A percentile compares a stretch with the other conserved stretches of the same genome.
phyloP scores from a whole-genome alignment of 2,888 invertebrate genomes.

The Drosophila antonietae region DNA sequence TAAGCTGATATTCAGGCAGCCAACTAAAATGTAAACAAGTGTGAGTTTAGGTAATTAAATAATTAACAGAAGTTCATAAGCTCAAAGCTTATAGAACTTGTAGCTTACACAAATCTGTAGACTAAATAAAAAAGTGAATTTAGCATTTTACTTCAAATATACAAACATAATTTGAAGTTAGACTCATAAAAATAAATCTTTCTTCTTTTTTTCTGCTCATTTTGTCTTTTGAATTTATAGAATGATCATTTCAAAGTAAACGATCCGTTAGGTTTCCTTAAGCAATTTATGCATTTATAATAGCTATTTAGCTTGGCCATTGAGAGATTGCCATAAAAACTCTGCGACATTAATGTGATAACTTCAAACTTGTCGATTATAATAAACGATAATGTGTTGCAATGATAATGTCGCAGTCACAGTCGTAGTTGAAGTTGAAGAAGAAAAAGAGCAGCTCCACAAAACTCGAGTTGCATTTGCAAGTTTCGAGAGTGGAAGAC shows the following conservation, averaged over 20 bases:
- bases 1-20: background rate
- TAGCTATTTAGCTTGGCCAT: constrained; percentile 45
- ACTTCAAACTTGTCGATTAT: constrained; percentile 51
- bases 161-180: background rate
- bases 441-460: constrained; percentile 1
- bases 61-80: background rate
- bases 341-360: constrained; percentile 39
- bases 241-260: constrained; percentile 21
- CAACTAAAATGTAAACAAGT: background rate
- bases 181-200: constrained; percentile 10
- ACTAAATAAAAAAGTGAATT: background rate
- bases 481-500: constrained; percentile 2
- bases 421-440: background rate
- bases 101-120: background rate
- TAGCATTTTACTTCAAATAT: background rate
- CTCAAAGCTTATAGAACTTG: background rate
- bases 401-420: constrained; percentile 13
- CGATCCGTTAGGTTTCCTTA: constrained; percentile 29
- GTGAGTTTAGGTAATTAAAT: background rate
- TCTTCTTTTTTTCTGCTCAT: background rate
- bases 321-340: constrained; percentile 46
- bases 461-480: constrained; percentile 33
- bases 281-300: constrained; percentile 41
- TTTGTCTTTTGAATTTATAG: background rate
- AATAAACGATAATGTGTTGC: constrained; percentile 51